Percentiles rank a stretch among this genome's conserved stretches.
These are phyloP conservation scores for Mellivora capensis DNA, from an alignment of 2,113 vertebrate species.

Conservation along the genomic window DNA sequence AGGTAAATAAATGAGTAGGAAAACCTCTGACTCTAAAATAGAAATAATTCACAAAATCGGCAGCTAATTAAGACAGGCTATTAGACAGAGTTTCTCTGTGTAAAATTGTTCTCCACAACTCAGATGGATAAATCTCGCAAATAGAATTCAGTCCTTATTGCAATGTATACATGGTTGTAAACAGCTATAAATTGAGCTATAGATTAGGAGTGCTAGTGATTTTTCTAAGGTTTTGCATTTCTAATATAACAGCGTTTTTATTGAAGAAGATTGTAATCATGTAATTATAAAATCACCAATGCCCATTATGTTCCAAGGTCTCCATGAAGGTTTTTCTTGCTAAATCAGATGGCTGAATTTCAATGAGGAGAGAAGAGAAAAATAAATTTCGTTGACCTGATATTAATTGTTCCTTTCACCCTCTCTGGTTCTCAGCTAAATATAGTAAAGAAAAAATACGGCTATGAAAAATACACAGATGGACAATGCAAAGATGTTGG, in stretches of 20 bases:
- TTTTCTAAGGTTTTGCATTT: background rate
- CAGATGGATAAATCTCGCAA: background rate
- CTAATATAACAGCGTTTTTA: background rate
- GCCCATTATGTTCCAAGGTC: background rate
- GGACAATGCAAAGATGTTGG: background rate
- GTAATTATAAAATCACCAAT: conserved; percentile 30
- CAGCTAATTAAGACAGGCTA: conserved; percentile 74
- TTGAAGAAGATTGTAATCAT: background rate
- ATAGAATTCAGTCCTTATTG: background rate
- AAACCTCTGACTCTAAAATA: conserved; percentile 56
- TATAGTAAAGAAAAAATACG: background rate
- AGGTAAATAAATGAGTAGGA: conserved; percentile 76
- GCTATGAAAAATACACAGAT: background rate
- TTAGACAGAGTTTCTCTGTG: conserved; percentile 50
- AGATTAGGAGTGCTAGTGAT: background rate
- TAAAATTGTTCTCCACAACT: background rate
- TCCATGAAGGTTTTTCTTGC: background rate
- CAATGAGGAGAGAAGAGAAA: conserved; percentile 27
- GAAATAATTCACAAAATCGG: conserved; percentile 53
- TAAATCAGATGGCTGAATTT: conserved; percentile 35
- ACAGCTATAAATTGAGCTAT: background rate
- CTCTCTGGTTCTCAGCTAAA: background rate
- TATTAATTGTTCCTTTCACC: background rate
- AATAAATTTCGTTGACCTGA: background rate
- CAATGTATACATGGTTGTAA: background rate